These are phyloP conservation scores for Megathymus violae DNA, from an alignment of 1,140 invertebrate genomes.

Conservation along the genomic window DNA sequence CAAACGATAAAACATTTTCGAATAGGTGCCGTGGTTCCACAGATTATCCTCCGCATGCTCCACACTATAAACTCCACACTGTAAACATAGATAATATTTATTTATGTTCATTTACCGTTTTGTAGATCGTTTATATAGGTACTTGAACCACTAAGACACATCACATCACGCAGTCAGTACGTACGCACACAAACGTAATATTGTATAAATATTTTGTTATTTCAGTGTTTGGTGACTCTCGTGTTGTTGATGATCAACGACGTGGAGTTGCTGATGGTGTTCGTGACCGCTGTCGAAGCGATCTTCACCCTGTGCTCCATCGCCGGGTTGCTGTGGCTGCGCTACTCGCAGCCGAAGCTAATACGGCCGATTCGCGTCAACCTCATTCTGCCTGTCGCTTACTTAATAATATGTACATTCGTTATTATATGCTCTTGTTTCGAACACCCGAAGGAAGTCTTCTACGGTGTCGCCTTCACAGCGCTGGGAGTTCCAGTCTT, in stretches of 20 bases:
- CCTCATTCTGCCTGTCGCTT: conserved; percentile 91
- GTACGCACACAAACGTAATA: too few relatives aligned
- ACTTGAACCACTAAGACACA: too few relatives aligned
- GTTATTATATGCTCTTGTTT: conserved; percentile 93
- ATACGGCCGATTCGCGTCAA: conserved; percentile 91
- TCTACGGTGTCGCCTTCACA: conserved; percentile 93
- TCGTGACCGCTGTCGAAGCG: conserved; percentile 96
- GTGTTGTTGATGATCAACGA: conserved; percentile 92
- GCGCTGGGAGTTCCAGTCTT: conserved; percentile 93
- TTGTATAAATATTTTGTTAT: too few relatives aligned
- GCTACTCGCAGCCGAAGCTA: conserved; percentile 90
- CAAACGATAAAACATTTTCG: too few relatives aligned
- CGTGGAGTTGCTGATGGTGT: conserved; percentile 96
- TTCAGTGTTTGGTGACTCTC: conserved; percentile 92
- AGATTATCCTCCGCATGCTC: too few relatives aligned
- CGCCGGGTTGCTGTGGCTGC: conserved; percentile 93
- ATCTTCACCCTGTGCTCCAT: conserved; percentile 96
- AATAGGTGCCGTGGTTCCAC: too few relatives aligned
- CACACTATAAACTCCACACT: too few relatives aligned
- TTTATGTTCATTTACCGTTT: too few relatives aligned
- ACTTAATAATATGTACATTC: conserved; percentile 93
- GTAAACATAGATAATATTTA: too few relatives aligned
- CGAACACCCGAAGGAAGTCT: conserved; percentile 90
- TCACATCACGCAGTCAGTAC: too few relatives aligned
- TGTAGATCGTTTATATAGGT: too few relatives aligned